Percentiles rank a stretch among this genome's conserved stretches.
phyloP scores from a whole-genome alignment of 2,113 vertebrate genomes.

The Tupaia tana region DNA sequence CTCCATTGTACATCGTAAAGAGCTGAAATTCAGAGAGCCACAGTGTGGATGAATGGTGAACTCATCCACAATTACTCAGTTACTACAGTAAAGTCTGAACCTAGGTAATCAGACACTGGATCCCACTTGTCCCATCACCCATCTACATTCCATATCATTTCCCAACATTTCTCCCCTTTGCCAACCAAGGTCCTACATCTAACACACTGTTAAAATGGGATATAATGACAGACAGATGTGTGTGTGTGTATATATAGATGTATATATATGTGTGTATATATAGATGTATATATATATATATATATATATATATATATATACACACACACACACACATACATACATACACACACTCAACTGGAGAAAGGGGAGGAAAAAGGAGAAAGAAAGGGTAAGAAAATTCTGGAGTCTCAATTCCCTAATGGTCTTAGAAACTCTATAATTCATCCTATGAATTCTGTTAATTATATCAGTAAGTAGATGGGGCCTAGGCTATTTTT shows the following conservation, averaged over 20 bases:
- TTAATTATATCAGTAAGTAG: slow-evolving; percentile 79
- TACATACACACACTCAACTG: too few species aligned
- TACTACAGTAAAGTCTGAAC: neutral
- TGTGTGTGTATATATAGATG: too few species aligned
- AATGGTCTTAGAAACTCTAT: slow-evolving; percentile 71
- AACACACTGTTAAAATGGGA: slow-evolving; percentile 11
- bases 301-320: too few species aligned
- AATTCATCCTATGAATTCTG: slow-evolving; percentile 72
- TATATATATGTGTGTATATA: too few species aligned
- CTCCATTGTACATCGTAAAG: neutral
- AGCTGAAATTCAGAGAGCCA: neutral
- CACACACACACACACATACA: too few species aligned
- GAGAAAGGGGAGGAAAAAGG: neutral
- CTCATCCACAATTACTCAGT: neutral
- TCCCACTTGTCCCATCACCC: neutral
- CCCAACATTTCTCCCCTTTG: slow-evolving; percentile 24
- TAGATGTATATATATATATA: too few species aligned
- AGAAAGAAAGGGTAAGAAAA: neutral
- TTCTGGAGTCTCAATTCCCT: slow-evolving; percentile 55
- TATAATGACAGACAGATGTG: neutral
- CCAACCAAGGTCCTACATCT: neutral
- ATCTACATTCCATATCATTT: neutral
- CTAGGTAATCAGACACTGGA: neutral
- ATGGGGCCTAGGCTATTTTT: slow-evolving; percentile 68
- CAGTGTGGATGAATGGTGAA: neutral